A percentile compares a stretch with the other conserved stretches of the same genome.
phyloP scores from a whole-genome alignment of 1,140 invertebrate species.

The Drosophila kohkoa region DNA sequence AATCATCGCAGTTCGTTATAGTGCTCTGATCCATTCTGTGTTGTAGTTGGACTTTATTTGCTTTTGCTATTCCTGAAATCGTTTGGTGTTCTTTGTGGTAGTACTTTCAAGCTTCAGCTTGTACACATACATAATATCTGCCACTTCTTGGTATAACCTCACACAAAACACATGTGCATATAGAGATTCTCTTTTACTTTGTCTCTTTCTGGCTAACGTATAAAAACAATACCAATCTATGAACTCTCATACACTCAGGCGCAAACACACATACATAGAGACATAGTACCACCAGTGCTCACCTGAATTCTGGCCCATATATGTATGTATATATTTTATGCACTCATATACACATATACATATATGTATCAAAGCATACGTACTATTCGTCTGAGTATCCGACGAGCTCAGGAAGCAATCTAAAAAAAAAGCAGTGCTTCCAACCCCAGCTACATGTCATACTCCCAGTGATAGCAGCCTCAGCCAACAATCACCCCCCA shows the following conservation, averaged over 20 bases:
- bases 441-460: conserved; percentile 49
- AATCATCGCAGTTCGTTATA: conserved; percentile 31
- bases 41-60: background rate
- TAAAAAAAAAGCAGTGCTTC: conserved; percentile 41
- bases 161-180: conserved; percentile 4
- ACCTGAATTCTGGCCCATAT: background rate
- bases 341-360: conserved; percentile 6
- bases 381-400: conserved; percentile 20
- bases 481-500: conserved; percentile 47
- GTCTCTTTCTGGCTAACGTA: conserved; percentile 29
- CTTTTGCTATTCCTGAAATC: conserved; percentile 12
- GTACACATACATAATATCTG: conserved; percentile 27
- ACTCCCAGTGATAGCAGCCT: conserved; percentile 20
- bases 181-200: conserved; percentile 5
- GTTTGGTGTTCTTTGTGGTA: conserved; percentile 46
- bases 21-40: conserved; percentile 31
- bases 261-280: conserved; percentile 1
- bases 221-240: conserved; percentile 41
- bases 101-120: conserved; percentile 22
- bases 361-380: background rate
- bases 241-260: conserved; percentile 16
- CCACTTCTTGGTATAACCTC: background rate
- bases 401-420: conserved; percentile 47
- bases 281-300: background rate
- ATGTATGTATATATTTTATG: background rate